phyloP scores from a whole-genome alignment of 2,888 invertebrate genomes.

The Belgica antarctica region DNA sequence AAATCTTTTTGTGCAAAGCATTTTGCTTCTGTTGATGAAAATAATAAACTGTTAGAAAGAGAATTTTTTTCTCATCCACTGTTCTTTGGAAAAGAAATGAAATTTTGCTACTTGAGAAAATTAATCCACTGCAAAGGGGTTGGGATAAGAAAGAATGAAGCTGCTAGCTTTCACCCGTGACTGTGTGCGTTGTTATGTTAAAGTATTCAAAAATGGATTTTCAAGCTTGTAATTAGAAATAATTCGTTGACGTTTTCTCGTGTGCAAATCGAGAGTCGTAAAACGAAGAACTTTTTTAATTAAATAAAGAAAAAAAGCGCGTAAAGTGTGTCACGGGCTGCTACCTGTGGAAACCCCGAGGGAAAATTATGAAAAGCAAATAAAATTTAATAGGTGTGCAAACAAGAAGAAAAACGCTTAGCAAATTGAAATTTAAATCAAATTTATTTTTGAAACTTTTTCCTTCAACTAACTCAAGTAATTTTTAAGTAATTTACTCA shows the following conservation, averaged over 20 bases:
- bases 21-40: not conserved
- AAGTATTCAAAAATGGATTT: not conserved
- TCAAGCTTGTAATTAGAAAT: conserved; percentile 34
- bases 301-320: conserved; percentile 14
- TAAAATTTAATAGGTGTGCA: conserved; percentile 32
- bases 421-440: conserved; percentile 32
- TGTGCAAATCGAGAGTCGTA: conserved; percentile 7
- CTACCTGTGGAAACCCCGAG: not conserved
- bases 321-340: not conserved
- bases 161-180: not conserved
- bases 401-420: conserved; percentile 1
- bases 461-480: conserved; percentile 29
- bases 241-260: conserved; percentile 40
- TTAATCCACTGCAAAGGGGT: not conserved
- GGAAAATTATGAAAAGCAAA: conserved; percentile 21
- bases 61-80: too few species aligned
- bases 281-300: conserved; percentile 8
- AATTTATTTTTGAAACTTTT: conserved; percentile 23
- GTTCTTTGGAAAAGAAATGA: not conserved
- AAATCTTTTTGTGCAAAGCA: not conserved
- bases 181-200: not conserved
- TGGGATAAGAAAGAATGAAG: not conserved
- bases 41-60: conserved; percentile 1
- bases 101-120: not conserved
- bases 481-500: not conserved